A percentile compares a stretch with the other conserved stretches of the same genome.
Conservation (phyloP, 1,140 invertebrate species). For the Panulirus ornatus region DNA sequence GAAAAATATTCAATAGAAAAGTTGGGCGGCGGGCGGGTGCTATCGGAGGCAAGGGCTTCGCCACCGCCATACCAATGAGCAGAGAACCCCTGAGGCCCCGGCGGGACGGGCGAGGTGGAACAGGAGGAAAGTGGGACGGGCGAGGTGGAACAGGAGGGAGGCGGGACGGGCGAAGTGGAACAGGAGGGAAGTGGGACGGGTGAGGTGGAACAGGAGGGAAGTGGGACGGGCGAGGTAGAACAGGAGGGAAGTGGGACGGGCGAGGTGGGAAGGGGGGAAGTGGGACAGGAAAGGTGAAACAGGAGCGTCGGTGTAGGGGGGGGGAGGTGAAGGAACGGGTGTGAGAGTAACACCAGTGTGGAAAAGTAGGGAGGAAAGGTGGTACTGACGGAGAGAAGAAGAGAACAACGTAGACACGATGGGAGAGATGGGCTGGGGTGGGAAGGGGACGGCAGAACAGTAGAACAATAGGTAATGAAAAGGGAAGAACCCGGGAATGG, state of each 20-base stretch:
- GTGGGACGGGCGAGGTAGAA: not conserved
- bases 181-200: not conserved
- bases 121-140: too few species aligned
- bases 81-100: not conserved
- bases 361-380: too few species aligned
- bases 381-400: too few species aligned
- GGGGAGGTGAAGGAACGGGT: too few species aligned
- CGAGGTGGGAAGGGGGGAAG: not conserved
- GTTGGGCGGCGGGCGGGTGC: conserved; percentile 63
- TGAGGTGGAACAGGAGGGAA: not conserved
- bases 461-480: too few species aligned
- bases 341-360: not conserved
- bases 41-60: conserved; percentile 60
- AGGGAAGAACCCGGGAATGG: too few species aligned
- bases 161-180: not conserved
- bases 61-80: conserved; percentile 70
- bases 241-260: conserved; percentile 10
- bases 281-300: not conserved
- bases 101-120: conserved; percentile 6
- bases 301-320: too few species aligned
- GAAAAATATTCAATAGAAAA: conserved; percentile 74
- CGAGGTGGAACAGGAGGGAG: not conserved
- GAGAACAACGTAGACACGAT: too few species aligned
- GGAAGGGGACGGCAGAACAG: too few species aligned
- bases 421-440: too few species aligned